Evolutionary conservation across 2,113 vertebrate species (phyloP), one percentile per base, ranked within the genome.

Genomic region (Gobio gobio): DNA sequence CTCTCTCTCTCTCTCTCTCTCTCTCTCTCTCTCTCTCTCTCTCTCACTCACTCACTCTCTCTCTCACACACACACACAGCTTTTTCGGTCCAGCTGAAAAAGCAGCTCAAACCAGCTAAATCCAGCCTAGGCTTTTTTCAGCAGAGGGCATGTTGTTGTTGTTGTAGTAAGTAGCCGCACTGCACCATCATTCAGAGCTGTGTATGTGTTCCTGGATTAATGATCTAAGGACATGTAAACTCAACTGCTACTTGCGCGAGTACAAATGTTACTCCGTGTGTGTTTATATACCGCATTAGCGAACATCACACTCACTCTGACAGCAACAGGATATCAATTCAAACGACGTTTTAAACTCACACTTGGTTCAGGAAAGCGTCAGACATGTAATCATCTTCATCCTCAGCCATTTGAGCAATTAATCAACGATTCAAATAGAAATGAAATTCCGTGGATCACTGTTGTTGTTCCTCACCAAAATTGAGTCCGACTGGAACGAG

Each of bases 301-400:
- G 40, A 20, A 36, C 61, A 29, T 26, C 10, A 56, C 20, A 33
- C 26, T 78, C 8, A 59, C n/a, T 36, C 33, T 45, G 10, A 26
- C 68, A 43, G 36, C 3, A 12, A 29, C 24, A 16, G 63, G 12
- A 3, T 7, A 3, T n/a, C 22, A 13, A 12, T 5, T 2, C 4
- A 20, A 3, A 7, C 47, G 2, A 1, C 0, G 22, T 3, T 47
- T 74, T 74, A 14, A 68, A 63, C 96, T 94, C 93, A 97, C 97
- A 96, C 89, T 90, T 94, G 86, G 88, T 88, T 95, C 78, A 98
- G 91, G 91, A 98, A 98, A 0, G 94, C 93, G 86, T 99, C 98
- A 0, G 98, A 99, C 98, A 99, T 99, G 54, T 99, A 99, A 84
- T 99, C 97, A 0, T 98, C 97, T 72, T 97, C 96, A 5, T 93